phyloP scores from a whole-genome alignment of 2,888 invertebrate genomes.

The Athalia cordata region DNA sequence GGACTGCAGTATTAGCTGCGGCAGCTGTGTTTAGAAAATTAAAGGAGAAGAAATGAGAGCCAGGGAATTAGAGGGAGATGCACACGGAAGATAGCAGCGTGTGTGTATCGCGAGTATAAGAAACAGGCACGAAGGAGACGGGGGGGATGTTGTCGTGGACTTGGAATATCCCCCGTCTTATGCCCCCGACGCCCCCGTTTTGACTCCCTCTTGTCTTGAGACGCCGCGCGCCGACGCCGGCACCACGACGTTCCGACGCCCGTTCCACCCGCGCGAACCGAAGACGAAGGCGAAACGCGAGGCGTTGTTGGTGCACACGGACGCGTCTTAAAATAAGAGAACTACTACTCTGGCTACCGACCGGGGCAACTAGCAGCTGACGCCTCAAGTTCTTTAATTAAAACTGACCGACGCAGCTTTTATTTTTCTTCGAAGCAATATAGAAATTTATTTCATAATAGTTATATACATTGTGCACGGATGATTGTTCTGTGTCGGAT shows the following conservation, averaged over 20 bases:
- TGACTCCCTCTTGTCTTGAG: background rate
- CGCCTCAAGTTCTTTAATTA: slow-evolving; percentile 71
- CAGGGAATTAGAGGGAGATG: too few species aligned
- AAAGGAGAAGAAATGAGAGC: too few species aligned
- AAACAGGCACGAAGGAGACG: background rate
- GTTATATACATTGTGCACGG: background rate
- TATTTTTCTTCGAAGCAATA: slow-evolving; percentile 63
- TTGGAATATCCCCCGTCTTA: background rate
- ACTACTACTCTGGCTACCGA: slow-evolving; percentile 7
- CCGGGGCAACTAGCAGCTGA: slow-evolving; percentile 66
- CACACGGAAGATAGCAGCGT: too few species aligned
- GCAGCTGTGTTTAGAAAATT: too few species aligned
- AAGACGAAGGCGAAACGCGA: slow-evolving; percentile 45
- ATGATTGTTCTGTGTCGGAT: background rate
- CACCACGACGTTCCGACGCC: slow-evolving; percentile 4
- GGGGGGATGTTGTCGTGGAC: background rate
- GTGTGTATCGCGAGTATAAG: slow-evolving; percentile 38
- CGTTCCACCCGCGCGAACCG: background rate
- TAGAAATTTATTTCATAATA: slow-evolving; percentile 66
- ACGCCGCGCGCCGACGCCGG: background rate
- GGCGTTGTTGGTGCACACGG: slow-evolving; percentile 54
- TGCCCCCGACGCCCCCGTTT: too few species aligned
- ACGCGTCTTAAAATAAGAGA: slow-evolving; percentile 39
- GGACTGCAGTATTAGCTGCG: too few species aligned
- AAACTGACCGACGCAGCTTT: slow-evolving; percentile 64